A percentile compares a stretch with the other conserved stretches of the same genome.
These are phyloP conservation scores for Sebastes diaconus DNA, from an alignment of 2,797 vertebrate genomes.

Conservation along the genomic window DNA sequence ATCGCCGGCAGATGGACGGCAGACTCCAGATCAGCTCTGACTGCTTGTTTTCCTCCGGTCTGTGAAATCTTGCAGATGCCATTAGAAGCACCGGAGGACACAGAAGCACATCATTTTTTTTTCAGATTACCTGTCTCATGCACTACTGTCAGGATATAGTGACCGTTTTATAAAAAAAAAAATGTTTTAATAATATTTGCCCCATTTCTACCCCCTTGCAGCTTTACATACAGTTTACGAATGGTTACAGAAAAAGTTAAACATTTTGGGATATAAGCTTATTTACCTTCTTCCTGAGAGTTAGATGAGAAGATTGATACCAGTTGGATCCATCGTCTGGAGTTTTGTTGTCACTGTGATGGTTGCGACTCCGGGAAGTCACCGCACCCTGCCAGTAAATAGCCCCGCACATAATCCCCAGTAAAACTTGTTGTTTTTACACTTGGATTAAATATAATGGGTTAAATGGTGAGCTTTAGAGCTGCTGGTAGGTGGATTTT, in stretches of 20 bases:
- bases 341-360: background rate
- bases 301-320: background rate
- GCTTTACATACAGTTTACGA: background rate
- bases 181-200: too few relatives aligned
- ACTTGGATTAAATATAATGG: background rate
- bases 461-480: background rate
- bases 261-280: background rate
- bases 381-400: background rate
- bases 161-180: too few relatives aligned
- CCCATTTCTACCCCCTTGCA: too few relatives aligned
- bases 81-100: too few relatives aligned
- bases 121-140: too few relatives aligned
- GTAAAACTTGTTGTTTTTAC: background rate
- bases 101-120: too few relatives aligned
- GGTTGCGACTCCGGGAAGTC: background rate
- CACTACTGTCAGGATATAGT: too few relatives aligned
- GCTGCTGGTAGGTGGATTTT: background rate
- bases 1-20: too few relatives aligned
- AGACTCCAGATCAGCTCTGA: too few relatives aligned
- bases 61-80: too few relatives aligned
- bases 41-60: too few relatives aligned
- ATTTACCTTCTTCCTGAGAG: background rate
- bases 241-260: background rate
- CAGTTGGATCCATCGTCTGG: background rate
- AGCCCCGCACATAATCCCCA: background rate